A percentile compares a stretch with the other conserved stretches of the same genome.
Evolutionary conservation across 2,888 invertebrate genomes (phyloP).

Genomic region (Apotomis betuletana): DNA sequence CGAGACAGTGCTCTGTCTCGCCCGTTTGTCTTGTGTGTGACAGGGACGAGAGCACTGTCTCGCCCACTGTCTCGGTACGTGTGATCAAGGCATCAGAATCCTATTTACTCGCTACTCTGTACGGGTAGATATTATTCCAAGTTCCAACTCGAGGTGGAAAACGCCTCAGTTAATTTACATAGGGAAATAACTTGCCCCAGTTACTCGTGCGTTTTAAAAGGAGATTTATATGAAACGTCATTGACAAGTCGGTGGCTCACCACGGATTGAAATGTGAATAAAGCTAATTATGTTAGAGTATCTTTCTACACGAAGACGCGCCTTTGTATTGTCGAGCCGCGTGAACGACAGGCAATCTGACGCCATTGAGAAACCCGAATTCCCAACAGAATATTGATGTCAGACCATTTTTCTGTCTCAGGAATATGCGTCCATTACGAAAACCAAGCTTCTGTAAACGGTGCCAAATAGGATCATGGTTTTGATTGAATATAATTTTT

Average conservation of each 20-base stretch:
- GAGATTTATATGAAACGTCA: not conserved
- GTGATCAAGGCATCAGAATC: too few species aligned
- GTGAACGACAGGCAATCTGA: conserved; percentile 16
- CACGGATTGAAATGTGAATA: conserved; percentile 1
- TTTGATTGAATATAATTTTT: conserved; percentile 10
- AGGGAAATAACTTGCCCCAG: too few species aligned
- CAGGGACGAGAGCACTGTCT: too few species aligned
- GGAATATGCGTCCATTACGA: conserved; percentile 10
- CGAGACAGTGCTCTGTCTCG: too few species aligned
- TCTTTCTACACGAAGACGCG: not conserved
- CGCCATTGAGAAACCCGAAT: not conserved
- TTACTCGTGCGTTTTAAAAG: too few species aligned
- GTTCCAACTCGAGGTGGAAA: too few species aligned
- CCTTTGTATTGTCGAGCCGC: not conserved
- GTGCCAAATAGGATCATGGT: conserved; percentile 1
- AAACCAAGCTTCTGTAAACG: conserved; percentile 12
- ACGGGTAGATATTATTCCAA: too few species aligned
- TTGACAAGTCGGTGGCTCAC: not conserved
- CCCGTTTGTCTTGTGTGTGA: too few species aligned
- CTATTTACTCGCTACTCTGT: too few species aligned
- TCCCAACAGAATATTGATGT: conserved; percentile 2
- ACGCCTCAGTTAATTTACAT: too few species aligned
- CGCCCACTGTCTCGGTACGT: too few species aligned
- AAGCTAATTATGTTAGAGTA: not conserved
- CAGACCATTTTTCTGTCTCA: not conserved